Base-by-base conservation (phyloP, 2,797 vertebrate genomes). In the Miichthys miiuy region DNA sequence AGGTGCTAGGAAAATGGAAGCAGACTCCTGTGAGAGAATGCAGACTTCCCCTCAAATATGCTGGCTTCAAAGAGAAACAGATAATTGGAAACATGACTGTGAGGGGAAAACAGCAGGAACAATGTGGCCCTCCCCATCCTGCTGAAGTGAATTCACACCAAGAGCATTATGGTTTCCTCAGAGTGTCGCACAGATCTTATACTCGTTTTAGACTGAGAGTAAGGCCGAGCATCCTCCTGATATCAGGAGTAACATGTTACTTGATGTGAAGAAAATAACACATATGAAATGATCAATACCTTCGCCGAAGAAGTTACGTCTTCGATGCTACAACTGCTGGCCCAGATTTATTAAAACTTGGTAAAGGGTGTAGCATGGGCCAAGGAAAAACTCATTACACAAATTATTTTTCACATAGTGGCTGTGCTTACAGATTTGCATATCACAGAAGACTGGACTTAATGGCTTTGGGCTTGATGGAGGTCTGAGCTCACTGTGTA, bases 61-160 rank as follows among this genome's bases (percentile, higher is more conserved):
- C 41, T 2, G 48, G 58, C 85, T 86, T 89, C 87, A 91, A 87
- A 88, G 87, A 77, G 77, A 65, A 52, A 30, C 54, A 14, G 74
- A 78, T 90, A 85, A 90, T 89, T 90, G 80, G 79, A 86, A 88
- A 82, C 88, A 85, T 63, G 44, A 68, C 52, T 48, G 72, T 20
- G 74, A 78, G 67, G 27, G 54, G 57, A 23, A 75, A 78, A 57
- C 12, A 7, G 21, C 65, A 61, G 47, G 60, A 87, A 80, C 71
- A 77, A 79, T 61, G 21, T 42, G 34, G 38, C 48, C 51, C 51
- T 21, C 44, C 62, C 18, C 30, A 14, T 16, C 47, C 62, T 9
- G 61, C 52, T 62, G 56, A 41, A 47, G 38, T 41, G n/a, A 48
- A 51, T 72, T 74, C 30, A 56, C 82, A 82, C 61, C 68, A 23